Evolutionary conservation across 2,888 invertebrate genomes (phyloP).

Genomic region (Itoplectis maculator): DNA sequence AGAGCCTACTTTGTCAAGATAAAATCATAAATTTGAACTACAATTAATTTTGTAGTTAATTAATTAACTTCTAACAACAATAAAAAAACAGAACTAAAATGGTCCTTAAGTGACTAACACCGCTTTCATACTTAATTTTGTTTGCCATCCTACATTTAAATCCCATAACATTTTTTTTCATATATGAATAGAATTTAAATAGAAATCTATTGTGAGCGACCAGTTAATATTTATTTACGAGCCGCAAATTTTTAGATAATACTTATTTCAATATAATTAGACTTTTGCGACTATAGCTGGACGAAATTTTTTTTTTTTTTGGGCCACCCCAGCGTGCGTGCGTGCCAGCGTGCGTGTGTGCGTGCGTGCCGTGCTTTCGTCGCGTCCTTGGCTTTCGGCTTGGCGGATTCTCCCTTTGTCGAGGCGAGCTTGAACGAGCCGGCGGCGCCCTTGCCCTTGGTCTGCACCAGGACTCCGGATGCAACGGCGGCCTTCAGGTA

Average conservation of each 20-base stretch:
- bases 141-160: background rate
- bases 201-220: background rate
- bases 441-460: too few relatives aligned
- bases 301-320: background rate
- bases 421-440: too few relatives aligned
- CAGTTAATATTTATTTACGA: too few relatives aligned
- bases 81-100: background rate
- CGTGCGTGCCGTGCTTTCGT: too few relatives aligned
- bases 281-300: background rate
- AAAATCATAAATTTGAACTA: background rate
- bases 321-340: too few relatives aligned
- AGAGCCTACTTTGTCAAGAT: background rate
- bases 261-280: background rate
- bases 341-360: too few relatives aligned
- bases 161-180: too few relatives aligned
- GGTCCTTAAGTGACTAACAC: background rate
- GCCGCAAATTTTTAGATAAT: background rate
- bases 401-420: too few relatives aligned
- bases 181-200: too few relatives aligned
- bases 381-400: too few relatives aligned
- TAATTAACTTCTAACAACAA: background rate
- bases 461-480: too few relatives aligned
- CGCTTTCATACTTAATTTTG: slow-evolving; percentile 4
- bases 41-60: background rate
- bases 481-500: too few relatives aligned